A percentile compares a stretch with the other conserved stretches of the same genome.
Conservation (phyloP, 2,888 invertebrate genomes). For the Conistra vaccinii region DNA sequence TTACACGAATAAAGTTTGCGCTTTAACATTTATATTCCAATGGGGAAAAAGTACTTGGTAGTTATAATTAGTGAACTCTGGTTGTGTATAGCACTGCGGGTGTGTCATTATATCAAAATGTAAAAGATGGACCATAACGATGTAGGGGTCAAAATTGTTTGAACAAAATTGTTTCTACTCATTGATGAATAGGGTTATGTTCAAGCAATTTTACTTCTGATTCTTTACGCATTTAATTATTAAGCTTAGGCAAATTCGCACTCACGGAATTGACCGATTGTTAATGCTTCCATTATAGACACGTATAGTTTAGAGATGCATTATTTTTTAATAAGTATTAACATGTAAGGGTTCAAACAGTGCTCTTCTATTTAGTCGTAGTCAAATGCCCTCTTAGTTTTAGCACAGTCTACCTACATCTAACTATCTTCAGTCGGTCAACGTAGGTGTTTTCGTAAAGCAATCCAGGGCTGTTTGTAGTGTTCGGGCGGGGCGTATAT, state of each 20-base stretch:
- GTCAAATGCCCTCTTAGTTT: constrained; percentile 30
- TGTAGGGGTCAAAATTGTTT: constrained; percentile 78
- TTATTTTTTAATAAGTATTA: constrained; percentile 70
- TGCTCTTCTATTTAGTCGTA: constrained; percentile 61
- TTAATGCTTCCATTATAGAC: constrained; percentile 87
- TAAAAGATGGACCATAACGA: constrained; percentile 88
- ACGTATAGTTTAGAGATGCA: constrained; percentile 76
- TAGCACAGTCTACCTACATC: constrained; percentile 14
- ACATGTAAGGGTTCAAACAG: constrained; percentile 55
- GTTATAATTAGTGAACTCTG: constrained; percentile 74
- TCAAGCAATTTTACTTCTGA: constrained; percentile 78
- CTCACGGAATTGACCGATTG: constrained; percentile 89
- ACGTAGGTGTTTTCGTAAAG: not conserved
- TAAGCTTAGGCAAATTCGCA: constrained; percentile 86
- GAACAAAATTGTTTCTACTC: constrained; percentile 50
- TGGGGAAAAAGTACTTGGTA: constrained; percentile 62
- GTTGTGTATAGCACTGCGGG: constrained; percentile 83
- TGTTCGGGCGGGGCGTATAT: too few species aligned
- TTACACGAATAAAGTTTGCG: constrained; percentile 64
- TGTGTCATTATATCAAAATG: constrained; percentile 87
- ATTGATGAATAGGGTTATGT: constrained; percentile 47
- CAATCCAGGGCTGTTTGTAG: not conserved
- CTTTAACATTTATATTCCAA: constrained; percentile 66
- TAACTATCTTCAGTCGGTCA: constrained; percentile 22
- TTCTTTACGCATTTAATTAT: constrained; percentile 77